Evolutionary conservation across 64 coral and sea anemone genomes (phyloP), one percentile per base, ranked within the genome.

Genomic region (Dendrophyllia cribrosa): DNA sequence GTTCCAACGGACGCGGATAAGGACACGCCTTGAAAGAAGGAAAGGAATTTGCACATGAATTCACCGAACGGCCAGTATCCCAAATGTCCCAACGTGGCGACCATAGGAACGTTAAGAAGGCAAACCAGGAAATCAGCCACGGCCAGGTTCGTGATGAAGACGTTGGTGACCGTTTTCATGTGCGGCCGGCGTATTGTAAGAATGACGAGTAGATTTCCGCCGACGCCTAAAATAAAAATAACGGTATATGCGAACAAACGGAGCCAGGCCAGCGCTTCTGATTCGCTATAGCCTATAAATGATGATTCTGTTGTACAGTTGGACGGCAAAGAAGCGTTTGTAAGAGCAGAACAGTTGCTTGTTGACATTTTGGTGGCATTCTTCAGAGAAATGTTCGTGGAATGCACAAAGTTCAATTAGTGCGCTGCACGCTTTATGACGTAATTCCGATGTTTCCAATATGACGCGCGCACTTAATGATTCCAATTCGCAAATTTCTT

Each of bases 101-200:
- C 88, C 15, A 90, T 62, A 10, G 75, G 88, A 16, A 90, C 88
- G 11, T 90, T 90, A 3, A 90, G n/a, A 44, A 79, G 43, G 7
- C 75, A 90, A 25, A 90, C 76, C 10, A 90, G 43, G 59, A 72
- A 58, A 24, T 90, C 76, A 56, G 76, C 88, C 20, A 90, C 52
- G 48, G 88, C 76, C 15, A 90, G 63, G 65, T 90, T 90, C 13
- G 75, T 82, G 14, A 90, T 90, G 12, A 90, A 81, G 3, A 90
- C 21, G 78, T 90, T 90, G 12, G 88, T 63, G 1, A 90, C 76
- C 5, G 75, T 82, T 78, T 81, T 69, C 76, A 90, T 90, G 45
- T 70, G 65, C 7, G 88, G 75, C 47, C 78, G 65, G 70, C 77
- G 61, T 46, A 82, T 79, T 9, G 88, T 55, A 24, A 90, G 50